Conservation (phyloP, 2,113 vertebrate genomes). For the Dryoscopus gambensis region DNA sequence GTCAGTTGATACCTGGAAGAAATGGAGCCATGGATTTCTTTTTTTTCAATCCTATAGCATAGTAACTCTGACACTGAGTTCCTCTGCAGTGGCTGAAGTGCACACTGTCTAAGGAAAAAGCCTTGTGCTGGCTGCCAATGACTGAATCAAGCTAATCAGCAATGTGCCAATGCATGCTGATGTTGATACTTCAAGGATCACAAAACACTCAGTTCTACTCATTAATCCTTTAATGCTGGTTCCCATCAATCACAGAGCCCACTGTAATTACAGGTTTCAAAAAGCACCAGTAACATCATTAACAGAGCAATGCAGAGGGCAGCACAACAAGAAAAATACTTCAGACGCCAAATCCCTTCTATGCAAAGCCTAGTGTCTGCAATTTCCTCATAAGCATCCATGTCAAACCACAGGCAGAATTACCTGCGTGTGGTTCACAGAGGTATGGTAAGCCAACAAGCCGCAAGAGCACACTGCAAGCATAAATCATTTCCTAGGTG, state of each 20-base stretch:
- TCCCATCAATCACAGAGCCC: not conserved
- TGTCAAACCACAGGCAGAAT: not conserved
- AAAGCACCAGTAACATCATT: not conserved
- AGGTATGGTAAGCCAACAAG: not conserved
- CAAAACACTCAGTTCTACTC: not conserved
- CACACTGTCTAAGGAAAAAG: not conserved
- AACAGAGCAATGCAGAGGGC: not conserved
- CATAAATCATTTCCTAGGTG: not conserved
- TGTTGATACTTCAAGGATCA: conserved; percentile 11
- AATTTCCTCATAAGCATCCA: not conserved
- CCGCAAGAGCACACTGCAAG: not conserved
- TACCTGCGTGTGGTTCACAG: not conserved
- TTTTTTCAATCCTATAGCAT: not conserved
- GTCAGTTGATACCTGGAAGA: not conserved
- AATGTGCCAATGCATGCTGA: not conserved
- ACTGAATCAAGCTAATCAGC: not conserved
- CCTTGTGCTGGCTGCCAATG: not conserved
- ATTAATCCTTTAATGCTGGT: conserved; percentile 27
- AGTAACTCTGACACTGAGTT: not conserved
- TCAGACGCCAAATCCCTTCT: not conserved
- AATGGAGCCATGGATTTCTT: not conserved
- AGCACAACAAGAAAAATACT: not conserved
- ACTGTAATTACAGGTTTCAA: not conserved
- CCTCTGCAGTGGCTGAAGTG: not conserved
- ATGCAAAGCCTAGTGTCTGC: not conserved